Evolutionary conservation across 2,113 vertebrate species (phyloP).

Genomic region (Macaca mulatta): DNA sequence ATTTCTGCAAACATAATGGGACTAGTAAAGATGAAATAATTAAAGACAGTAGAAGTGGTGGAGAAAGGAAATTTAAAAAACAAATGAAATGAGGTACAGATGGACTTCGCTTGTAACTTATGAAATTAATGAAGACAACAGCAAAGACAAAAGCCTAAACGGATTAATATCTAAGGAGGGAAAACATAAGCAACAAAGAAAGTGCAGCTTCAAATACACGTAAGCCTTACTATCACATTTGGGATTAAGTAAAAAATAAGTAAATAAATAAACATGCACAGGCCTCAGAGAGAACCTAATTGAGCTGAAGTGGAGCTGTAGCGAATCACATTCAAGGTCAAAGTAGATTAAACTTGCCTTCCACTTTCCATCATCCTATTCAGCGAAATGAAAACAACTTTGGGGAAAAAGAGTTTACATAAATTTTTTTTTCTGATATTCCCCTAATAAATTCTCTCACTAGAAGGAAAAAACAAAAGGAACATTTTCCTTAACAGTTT

Average conservation of each 20-base stretch:
- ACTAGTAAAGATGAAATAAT: constrained; percentile 28
- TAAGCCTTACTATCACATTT: background rate
- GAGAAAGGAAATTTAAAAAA: background rate
- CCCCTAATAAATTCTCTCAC: constrained; percentile 41
- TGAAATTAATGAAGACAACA: constrained; percentile 3
- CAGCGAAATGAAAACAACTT: constrained; percentile 51
- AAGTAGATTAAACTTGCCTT: constrained; percentile 42
- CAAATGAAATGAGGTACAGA: background rate
- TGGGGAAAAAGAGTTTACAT: constrained; percentile 7
- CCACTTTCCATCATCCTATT: background rate
- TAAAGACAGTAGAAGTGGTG: background rate
- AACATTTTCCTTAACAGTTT: background rate
- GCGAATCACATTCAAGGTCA: constrained; percentile 37
- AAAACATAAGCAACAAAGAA: constrained; percentile 9
- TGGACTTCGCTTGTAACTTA: background rate
- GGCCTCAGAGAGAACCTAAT: background rate
- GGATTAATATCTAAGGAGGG: constrained; percentile 27
- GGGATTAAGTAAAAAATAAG: too few relatives aligned
- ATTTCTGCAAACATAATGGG: constrained; percentile 43
- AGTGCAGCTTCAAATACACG: background rate
- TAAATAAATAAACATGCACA: background rate
- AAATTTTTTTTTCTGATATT: constrained; percentile 33
- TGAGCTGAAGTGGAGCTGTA: background rate
- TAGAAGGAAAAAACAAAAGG: background rate
- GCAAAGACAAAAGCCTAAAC: background rate